Evolutionary conservation across 2,113 vertebrate genomes (phyloP), one percentile per base, ranked within the genome.

Genomic region (Phalacrocorax pelagicus): DNA sequence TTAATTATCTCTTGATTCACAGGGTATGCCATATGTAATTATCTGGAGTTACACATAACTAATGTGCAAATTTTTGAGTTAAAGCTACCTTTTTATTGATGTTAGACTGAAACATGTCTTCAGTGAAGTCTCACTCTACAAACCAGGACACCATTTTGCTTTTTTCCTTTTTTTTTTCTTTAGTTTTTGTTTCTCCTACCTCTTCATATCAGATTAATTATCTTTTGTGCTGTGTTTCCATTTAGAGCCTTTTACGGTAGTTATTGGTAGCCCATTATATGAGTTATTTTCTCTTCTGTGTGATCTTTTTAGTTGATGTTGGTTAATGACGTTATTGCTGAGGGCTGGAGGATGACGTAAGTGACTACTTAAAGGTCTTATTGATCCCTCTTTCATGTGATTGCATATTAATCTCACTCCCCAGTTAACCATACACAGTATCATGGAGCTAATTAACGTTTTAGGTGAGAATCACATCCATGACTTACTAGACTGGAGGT

Each of bases 1-100:
- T 94, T 92, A 86, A 90, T 74, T 92, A 80, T 89, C 36, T 91
- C 58, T 92, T 10, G 9, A 94, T 92, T 91, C 66, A 57, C 66
- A 58, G 67, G 49, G 34, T 58, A 71, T 70, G 62, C 74, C 40
- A 30, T 49, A 30, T 86, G 65, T 69, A 79, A 86, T 92, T 95
- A 78, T 69, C 63, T 86, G 71, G 61, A 88, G 54, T 70, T 88
- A 61, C 61, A 93, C 87, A 58, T 85, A 87, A 61, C 51, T 94
- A 73, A 87, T 78, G 65, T n/a, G 6, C 34, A 89, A 30, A 65
- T 59, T 86, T 86, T 80, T 81, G 21, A 90, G 62, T 75, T 83
- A 80, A 83, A 94, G 10, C 24, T 92, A 42, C 52, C 67, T 66
- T 93, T 93, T 67, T 58, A 27, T 72, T 95, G 71, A 47, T 78